Conservation (phyloP, 2,797 vertebrate genomes). For the Perodicticus potto region DNA sequence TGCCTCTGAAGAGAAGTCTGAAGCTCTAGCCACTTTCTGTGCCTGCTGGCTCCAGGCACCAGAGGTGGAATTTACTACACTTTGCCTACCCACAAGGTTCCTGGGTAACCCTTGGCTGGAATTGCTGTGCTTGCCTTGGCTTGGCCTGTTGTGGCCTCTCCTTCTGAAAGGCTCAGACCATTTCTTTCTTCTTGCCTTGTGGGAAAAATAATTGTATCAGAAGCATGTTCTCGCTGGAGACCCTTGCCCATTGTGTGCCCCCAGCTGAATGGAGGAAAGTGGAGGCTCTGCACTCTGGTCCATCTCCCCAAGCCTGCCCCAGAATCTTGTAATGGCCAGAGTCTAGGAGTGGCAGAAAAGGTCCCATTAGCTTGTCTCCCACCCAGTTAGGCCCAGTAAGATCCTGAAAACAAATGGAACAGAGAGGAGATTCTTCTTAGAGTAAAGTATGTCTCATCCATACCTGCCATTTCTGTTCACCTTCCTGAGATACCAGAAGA, state of each 20-base stretch:
- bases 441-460: neutral
- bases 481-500: neutral
- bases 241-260: neutral
- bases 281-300: neutral
- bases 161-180: conserved; percentile 19
- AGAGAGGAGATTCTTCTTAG: neutral
- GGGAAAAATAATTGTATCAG: neutral
- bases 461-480: neutral
- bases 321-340: neutral
- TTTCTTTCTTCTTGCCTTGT: neutral
- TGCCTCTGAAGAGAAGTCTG: conserved; percentile 37
- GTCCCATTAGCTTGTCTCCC: neutral
- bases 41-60: conserved; percentile 29
- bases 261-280: neutral
- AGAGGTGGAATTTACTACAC: neutral
- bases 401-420: neutral
- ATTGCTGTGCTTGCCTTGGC: conserved; percentile 30
- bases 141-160: neutral
- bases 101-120: neutral
- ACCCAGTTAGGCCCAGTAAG: neutral
- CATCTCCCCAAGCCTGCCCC: neutral
- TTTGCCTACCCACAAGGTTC: neutral
- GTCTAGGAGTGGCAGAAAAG: neutral
- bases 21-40: neutral
- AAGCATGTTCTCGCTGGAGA: neutral